Evolutionary conservation across 2,797 vertebrate species (phyloP).

Genomic region (Corythornis leucogaster): DNA sequence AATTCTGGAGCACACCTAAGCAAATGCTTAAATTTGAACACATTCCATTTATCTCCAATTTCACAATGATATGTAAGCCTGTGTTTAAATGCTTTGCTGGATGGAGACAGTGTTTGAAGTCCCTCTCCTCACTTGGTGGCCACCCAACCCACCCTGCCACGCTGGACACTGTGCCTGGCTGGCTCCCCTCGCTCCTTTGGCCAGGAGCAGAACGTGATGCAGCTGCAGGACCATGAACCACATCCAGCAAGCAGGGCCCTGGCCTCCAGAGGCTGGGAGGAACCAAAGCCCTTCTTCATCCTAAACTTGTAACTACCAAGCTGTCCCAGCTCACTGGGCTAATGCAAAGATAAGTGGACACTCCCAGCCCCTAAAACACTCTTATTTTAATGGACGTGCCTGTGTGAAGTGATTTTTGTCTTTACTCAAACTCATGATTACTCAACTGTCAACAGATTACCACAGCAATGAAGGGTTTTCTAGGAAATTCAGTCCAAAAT

Average conservation of each 20-base stretch:
- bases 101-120: not conserved
- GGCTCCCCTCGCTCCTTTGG: not conserved
- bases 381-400: not conserved
- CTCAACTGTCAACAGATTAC: not conserved
- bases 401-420: not conserved
- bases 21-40: not conserved
- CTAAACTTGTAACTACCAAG: not conserved
- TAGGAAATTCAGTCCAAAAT: not conserved
- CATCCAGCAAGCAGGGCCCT: accelerated
- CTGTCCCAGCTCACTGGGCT: not conserved
- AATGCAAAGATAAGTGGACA: not conserved
- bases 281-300: not conserved
- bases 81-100: not conserved
- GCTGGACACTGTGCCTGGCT: not conserved
- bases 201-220: not conserved
- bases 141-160: not conserved
- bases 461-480: not conserved
- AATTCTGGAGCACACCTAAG: constrained; percentile 25
- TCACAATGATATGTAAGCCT: not conserved
- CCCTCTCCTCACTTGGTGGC: not conserved
- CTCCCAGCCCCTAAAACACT: not conserved
- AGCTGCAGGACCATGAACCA: accelerated
- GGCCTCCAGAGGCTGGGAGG: not conserved
- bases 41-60: not conserved
- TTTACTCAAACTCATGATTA: not conserved